Percentiles rank a stretch among this genome's conserved stretches.
Conservation (phyloP, 2,797 vertebrate species). For the Oryzias sinensis region DNA sequence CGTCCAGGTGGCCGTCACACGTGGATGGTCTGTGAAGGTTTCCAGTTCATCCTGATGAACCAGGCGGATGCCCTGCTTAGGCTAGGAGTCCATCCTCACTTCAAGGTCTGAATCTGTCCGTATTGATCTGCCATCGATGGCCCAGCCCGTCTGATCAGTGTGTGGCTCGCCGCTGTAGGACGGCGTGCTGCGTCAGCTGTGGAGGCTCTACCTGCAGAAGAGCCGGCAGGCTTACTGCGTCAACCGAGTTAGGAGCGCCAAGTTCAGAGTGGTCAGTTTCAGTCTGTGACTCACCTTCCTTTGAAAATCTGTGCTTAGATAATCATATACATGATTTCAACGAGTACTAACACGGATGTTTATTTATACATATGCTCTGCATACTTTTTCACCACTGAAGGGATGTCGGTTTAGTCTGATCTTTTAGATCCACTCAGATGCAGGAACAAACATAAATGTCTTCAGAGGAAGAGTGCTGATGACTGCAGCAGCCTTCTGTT, state of each 20-base stretch:
- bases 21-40: slow-evolving; percentile 90
- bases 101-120: slow-evolving; percentile 74
- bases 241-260: slow-evolving; percentile 20
- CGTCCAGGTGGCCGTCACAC: slow-evolving; percentile 71
- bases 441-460: no score
- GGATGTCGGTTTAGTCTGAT: no score
- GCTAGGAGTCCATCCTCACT: slow-evolving; percentile 79
- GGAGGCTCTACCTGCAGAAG: slow-evolving; percentile 89
- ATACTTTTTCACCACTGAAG: no score
- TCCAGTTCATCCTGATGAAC: slow-evolving; percentile 87
- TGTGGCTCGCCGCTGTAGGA: slow-evolving; percentile 71
- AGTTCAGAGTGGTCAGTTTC: slow-evolving; percentile 42
- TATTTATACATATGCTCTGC: no score
- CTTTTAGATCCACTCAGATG: no score
- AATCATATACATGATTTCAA: no score
- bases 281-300: no score
- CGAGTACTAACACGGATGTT: no score
- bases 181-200: slow-evolving; percentile 80
- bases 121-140: background rate
- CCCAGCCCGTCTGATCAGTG: background rate
- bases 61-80: slow-evolving; percentile 86
- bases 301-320: no score
- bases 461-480: no score
- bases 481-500: background rate
- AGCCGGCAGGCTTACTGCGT: slow-evolving; percentile 82